These are phyloP conservation scores for Drosophila putrida DNA, from an alignment of 2,888 invertebrate species.

Conservation along the genomic window DNA sequence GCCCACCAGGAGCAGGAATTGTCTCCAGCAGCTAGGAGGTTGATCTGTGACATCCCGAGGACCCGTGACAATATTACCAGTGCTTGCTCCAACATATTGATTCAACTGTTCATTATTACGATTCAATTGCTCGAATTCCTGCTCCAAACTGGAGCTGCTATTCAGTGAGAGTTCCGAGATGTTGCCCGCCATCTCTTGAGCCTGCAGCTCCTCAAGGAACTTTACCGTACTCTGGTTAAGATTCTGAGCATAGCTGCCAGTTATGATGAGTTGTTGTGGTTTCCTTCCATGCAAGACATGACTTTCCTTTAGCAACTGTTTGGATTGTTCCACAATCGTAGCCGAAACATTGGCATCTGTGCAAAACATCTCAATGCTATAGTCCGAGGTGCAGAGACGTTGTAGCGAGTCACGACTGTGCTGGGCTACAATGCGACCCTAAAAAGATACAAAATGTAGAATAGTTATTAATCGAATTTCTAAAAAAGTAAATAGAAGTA, in stretches of 20 bases:
- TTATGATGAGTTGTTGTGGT: conserved; percentile 69
- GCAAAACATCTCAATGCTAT: conserved; percentile 77
- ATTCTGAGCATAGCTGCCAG: conserved; percentile 72
- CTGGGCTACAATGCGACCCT: conserved; percentile 84
- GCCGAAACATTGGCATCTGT: conserved; percentile 57
- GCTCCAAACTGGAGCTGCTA: conserved; percentile 89
- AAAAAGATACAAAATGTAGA: too few species aligned
- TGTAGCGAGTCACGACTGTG: conserved; percentile 83
- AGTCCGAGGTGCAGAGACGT: conserved; percentile 81
- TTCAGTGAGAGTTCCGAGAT: conserved; percentile 87
- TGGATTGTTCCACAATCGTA: conserved; percentile 64
- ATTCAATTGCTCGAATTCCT: conserved; percentile 86
- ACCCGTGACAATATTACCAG: conserved; percentile 44
- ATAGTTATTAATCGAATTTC: too few species aligned
- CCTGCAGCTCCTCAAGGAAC: conserved; percentile 85
- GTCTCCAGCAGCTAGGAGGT: conserved; percentile 58
- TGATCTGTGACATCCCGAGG: conserved; percentile 59
- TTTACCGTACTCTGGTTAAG: conserved; percentile 61
- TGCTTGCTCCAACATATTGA: not conserved
- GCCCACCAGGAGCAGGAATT: conserved; percentile 86
- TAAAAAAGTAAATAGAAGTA: too few species aligned
- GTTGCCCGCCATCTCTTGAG: conserved; percentile 78
- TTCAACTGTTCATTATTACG: conserved; percentile 24
- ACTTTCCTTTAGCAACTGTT: conserved; percentile 65
- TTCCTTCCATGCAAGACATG: conserved; percentile 55